Conservation (phyloP, 2,888 invertebrate genomes). For the Cephus rjabovi region DNA sequence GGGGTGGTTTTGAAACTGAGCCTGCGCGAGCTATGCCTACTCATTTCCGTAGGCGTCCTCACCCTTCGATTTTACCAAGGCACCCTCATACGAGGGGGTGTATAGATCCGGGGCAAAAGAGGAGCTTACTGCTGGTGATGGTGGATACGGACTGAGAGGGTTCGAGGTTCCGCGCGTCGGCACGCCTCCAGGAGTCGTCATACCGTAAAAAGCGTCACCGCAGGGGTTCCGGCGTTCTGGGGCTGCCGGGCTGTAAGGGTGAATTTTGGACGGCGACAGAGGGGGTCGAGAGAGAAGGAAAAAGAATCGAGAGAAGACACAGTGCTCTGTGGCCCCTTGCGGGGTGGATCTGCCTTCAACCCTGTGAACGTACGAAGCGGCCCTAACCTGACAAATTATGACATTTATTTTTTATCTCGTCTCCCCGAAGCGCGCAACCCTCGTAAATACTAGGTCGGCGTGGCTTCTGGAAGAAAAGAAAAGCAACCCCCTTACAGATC, state of each 20-base stretch:
- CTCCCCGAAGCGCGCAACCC: background rate
- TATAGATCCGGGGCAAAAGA: background rate
- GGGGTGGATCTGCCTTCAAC: background rate
- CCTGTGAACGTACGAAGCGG: conserved; percentile 17
- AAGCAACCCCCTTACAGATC: background rate
- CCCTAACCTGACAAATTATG: conserved; percentile 44
- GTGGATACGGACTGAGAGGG: conserved; percentile 6
- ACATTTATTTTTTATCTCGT: conserved; percentile 38
- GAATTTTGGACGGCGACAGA: conserved; percentile 1
- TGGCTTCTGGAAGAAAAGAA: background rate
- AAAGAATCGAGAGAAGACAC: conserved; percentile 2
- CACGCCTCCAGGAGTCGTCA: conserved; percentile 53
- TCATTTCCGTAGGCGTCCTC: conserved; percentile 7
- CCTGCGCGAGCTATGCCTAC: conserved; percentile 2
- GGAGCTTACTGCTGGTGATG: background rate
- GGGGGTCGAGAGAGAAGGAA: conserved; percentile 5
- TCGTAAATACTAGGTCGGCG: background rate
- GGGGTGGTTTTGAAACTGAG: background rate
- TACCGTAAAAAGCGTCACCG: conserved; percentile 45
- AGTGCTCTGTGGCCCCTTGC: background rate
- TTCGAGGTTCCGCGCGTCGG: conserved; percentile 43
- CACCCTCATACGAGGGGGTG: background rate
- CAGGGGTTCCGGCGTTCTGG: conserved; percentile 23
- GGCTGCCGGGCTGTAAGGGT: background rate
- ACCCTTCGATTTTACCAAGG: background rate